Evolutionary conservation across 2,113 vertebrate genomes (phyloP).

Genomic region (Vulpes ferrilata): DNA sequence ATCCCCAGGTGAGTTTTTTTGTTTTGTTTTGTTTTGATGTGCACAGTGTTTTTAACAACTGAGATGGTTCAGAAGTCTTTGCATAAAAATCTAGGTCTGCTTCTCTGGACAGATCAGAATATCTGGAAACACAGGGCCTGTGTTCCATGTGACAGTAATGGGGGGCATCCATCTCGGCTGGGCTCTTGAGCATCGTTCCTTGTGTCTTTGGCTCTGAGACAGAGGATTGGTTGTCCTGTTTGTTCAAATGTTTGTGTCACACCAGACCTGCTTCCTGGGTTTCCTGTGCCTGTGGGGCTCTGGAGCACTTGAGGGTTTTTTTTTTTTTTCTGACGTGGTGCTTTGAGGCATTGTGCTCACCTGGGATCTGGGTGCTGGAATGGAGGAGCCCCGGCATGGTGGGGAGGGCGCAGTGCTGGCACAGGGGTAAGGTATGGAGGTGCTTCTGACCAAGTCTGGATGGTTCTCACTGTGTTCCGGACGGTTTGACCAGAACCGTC

Average conservation of each 20-base stretch:
- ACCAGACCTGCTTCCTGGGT: neutral
- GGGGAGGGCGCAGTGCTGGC: neutral
- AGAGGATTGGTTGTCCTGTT: neutral
- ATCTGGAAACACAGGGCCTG: neutral
- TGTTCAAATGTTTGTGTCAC: neutral
- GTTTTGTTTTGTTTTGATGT: neutral
- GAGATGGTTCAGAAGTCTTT: neutral
- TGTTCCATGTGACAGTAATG: accelerated
- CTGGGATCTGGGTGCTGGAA: neutral
- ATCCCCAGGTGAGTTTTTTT: neutral
- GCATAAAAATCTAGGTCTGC: neutral
- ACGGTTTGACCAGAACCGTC: accelerated
- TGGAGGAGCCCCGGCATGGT: neutral
- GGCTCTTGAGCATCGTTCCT: accelerated
- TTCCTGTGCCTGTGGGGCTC: neutral
- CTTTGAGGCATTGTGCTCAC: neutral
- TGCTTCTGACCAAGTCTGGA: accelerated
- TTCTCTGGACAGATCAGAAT: neutral
- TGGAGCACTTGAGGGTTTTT: accelerated
- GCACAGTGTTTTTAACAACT: neutral
- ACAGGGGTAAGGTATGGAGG: neutral
- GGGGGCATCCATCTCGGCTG: neutral
- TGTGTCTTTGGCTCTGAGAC: neutral
- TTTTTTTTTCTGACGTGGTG: neutral
- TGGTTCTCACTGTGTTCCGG: neutral